These are phyloP conservation scores for Campopleginae sp. DNA, from an alignment of 2,888 invertebrate genomes.

Conservation along the genomic window DNA sequence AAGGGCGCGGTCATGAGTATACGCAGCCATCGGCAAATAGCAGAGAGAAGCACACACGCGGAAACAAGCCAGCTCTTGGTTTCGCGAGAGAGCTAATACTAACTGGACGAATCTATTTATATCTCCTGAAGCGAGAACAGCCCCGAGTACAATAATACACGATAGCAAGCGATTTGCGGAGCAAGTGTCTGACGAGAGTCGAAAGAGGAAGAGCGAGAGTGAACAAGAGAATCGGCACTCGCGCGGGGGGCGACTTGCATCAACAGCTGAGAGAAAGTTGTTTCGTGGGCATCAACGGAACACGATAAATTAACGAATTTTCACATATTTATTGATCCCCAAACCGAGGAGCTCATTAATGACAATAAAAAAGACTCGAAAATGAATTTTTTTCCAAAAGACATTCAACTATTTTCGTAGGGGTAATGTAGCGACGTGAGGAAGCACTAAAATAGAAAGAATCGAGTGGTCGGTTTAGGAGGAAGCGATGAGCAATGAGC, in stretches of 20 bases:
- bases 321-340: constrained; percentile 18
- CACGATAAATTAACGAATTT: background rate
- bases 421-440: background rate
- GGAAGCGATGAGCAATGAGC: background rate
- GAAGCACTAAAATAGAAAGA: background rate
- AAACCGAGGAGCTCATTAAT: constrained; percentile 21
- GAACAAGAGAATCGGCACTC: constrained; percentile 19
- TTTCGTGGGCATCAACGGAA: background rate
- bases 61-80: constrained; percentile 23
- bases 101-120: constrained; percentile 62
- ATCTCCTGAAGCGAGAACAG: constrained; percentile 31
- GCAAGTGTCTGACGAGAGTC: constrained; percentile 31
- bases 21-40: constrained; percentile 13
- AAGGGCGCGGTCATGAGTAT: constrained; percentile 2
- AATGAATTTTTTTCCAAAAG: background rate
- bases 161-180: background rate
- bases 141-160: constrained; percentile 49
- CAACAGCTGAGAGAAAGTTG: background rate
- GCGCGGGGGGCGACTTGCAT: background rate
- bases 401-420: no score
- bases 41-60: background rate
- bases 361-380: background rate
- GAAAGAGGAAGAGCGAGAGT: constrained; percentile 14
- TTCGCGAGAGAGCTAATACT: constrained; percentile 53
- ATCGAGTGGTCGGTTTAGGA: background rate